Percentiles rank a stretch among this genome's conserved stretches.
These are phyloP conservation scores for Pollimyrus isidori DNA, from an alignment of 2,113 vertebrate species.

Conservation along the genomic window DNA sequence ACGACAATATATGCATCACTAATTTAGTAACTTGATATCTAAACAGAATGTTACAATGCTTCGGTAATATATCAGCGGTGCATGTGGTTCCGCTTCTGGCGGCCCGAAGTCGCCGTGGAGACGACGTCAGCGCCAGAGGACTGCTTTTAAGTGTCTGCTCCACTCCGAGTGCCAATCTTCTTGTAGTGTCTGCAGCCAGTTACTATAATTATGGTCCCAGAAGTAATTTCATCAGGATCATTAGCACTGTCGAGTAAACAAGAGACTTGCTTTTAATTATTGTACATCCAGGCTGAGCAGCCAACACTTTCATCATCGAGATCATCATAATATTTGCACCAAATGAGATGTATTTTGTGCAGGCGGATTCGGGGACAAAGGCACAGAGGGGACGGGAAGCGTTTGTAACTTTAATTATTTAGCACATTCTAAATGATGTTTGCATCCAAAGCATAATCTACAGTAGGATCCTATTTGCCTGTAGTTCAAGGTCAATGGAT, in stretches of 20 bases:
- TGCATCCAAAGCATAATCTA: conserved; percentile 31
- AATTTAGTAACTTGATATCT: neutral
- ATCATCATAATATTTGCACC: conserved; percentile 71
- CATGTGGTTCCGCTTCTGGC: neutral
- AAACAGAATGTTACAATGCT: neutral
- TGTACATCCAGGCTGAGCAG: conserved; percentile 69
- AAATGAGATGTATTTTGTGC: conserved; percentile 48
- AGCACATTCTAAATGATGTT: conserved; percentile 41
- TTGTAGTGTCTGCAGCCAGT: conserved; percentile 60
- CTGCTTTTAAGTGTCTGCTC: conserved; percentile 10
- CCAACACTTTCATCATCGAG: conserved; percentile 66
- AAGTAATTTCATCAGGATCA: conserved; percentile 80
- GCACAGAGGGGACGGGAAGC: conserved; percentile 37
- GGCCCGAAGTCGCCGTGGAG: neutral
- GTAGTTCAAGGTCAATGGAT: conserved; percentile 20
- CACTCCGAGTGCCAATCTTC: conserved; percentile 45
- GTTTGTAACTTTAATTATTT: conserved; percentile 47
- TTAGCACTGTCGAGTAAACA: conserved; percentile 80
- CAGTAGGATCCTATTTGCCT: conserved; percentile 37
- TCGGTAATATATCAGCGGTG: neutral
- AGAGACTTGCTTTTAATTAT: conserved; percentile 75
- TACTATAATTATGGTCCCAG: conserved; percentile 76
- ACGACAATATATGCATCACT: neutral
- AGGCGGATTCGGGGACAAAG: conserved; percentile 38
- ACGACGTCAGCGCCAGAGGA: neutral